Conservation (phyloP, 1,140 invertebrate genomes). For the Pogonus chalceus region DNA sequence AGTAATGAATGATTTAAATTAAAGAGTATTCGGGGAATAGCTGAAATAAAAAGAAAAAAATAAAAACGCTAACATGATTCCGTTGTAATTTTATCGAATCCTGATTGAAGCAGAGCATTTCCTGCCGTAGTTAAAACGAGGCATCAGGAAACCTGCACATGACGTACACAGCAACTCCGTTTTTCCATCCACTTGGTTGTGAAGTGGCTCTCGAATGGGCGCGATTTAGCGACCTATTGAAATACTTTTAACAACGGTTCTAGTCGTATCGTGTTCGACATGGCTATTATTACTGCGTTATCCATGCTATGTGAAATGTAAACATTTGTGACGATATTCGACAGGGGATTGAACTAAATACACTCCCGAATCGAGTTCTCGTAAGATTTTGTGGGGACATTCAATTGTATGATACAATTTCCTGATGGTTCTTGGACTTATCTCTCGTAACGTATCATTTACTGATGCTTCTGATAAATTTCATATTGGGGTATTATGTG, state of each 20-base stretch:
- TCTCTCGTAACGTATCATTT: neutral
- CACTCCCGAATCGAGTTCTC: too few relatives aligned
- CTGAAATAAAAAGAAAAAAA: too few relatives aligned
- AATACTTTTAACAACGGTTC: slow-evolving; percentile 5
- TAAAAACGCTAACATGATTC: too few relatives aligned
- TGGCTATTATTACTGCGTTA: neutral
- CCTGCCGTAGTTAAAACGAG: too few relatives aligned
- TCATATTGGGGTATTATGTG: slow-evolving; percentile 3
- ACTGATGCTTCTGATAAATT: neutral
- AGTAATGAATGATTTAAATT: too few relatives aligned
- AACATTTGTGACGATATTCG: neutral
- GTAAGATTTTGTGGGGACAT: neutral
- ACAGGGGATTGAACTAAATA: too few relatives aligned
- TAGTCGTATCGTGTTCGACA: neutral
- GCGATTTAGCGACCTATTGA: slow-evolving; percentile 5
- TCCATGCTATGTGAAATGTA: neutral
- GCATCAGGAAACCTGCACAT: neutral
- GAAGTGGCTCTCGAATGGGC: neutral
- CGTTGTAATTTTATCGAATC: neutral
- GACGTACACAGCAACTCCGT: neutral
- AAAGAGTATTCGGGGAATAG: too few relatives aligned
- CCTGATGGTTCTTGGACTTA: slow-evolving; percentile 6
- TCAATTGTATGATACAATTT: neutral
- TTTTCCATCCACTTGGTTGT: slow-evolving; percentile 2
- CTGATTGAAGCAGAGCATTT: neutral